Evolutionary conservation across 1,140 invertebrate genomes (phyloP).

Genomic region (Halotydeus destructor): DNA sequence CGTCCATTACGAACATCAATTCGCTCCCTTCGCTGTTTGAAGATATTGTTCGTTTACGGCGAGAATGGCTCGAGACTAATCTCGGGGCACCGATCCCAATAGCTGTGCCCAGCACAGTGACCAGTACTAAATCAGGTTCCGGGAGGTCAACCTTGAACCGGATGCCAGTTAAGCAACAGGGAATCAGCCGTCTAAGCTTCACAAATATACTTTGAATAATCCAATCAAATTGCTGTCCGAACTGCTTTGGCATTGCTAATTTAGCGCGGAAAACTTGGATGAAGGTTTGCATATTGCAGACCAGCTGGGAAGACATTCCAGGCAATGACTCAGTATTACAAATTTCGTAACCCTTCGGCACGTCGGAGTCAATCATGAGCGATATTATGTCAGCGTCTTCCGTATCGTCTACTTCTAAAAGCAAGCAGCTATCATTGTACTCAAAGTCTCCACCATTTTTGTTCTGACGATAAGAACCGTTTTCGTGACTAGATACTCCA

Average conservation of each 20-base stretch:
- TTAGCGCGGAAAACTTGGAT: slow-evolving; percentile 56
- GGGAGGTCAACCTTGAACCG: slow-evolving; percentile 55
- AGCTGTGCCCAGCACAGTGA: slow-evolving; percentile 32
- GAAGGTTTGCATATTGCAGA: slow-evolving; percentile 65
- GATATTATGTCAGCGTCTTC: slow-evolving; percentile 60
- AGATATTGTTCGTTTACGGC: slow-evolving; percentile 1
- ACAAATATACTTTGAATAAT: slow-evolving; percentile 56
- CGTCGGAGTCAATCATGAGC: slow-evolving; percentile 48
- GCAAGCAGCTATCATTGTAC: slow-evolving; percentile 7
- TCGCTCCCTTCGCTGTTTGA: slow-evolving; percentile 34
- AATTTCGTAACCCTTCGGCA: slow-evolving; percentile 41
- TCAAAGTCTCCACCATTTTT: slow-evolving; percentile 6
- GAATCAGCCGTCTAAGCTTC: slow-evolving; percentile 56
- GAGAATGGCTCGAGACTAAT: not conserved
- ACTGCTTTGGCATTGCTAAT: slow-evolving; percentile 30
- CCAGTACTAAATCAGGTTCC: slow-evolving; percentile 71
- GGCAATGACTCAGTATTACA: slow-evolving; percentile 62
- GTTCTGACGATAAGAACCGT: too few relatives aligned
- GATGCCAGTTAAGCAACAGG: slow-evolving; percentile 55
- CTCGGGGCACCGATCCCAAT: slow-evolving; percentile 3
- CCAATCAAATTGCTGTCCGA: slow-evolving; percentile 38
- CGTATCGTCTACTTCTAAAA: slow-evolving; percentile 49
- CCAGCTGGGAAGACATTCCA: slow-evolving; percentile 35
- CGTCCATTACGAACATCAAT: slow-evolving; percentile 37
- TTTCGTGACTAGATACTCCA: too few relatives aligned